phyloP scores from a whole-genome alignment of 1,140 invertebrate genomes.

The Stenopsyche tienmushanensis region DNA sequence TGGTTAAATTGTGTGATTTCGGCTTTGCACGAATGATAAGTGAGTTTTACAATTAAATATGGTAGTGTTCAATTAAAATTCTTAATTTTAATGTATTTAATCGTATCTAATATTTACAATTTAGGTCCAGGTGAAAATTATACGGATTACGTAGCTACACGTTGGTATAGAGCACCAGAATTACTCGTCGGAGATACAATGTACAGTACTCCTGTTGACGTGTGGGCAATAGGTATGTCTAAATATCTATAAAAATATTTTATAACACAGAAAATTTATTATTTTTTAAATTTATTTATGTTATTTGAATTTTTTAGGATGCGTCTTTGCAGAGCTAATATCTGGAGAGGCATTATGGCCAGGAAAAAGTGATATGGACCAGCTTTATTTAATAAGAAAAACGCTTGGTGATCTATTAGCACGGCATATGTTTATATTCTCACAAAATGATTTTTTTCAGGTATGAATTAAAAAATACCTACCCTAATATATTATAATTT shows the following conservation, averaged over 20 bases:
- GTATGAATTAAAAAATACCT: constrained; percentile 48
- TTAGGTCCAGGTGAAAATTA: constrained; percentile 91
- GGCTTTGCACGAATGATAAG: constrained; percentile 97
- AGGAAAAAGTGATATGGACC: constrained; percentile 97
- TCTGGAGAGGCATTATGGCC: constrained; percentile 96
- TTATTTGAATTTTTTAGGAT: constrained; percentile 59
- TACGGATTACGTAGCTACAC: constrained; percentile 98
- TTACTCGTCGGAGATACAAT: constrained; percentile 95
- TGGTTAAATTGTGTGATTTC: constrained; percentile 98
- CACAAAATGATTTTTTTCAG: constrained; percentile 89
- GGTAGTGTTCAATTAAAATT: background rate
- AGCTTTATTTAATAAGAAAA: constrained; percentile 92
- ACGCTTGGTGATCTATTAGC: constrained; percentile 89
- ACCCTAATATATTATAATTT: constrained; percentile 1
- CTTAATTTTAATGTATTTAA: no score
- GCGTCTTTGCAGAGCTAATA: constrained; percentile 94
- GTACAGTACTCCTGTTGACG: constrained; percentile 95
- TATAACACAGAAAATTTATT: background rate
- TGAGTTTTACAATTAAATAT: constrained; percentile 54
- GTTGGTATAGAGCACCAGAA: constrained; percentile 98
- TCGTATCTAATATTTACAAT: no score
- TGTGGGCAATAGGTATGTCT: constrained; percentile 85
- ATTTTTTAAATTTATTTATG: background rate
- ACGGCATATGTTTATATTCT: constrained; percentile 93
- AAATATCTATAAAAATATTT: background rate